phyloP scores from a whole-genome alignment of 2,113 vertebrate species.

The Dipodomys ordii region DNA sequence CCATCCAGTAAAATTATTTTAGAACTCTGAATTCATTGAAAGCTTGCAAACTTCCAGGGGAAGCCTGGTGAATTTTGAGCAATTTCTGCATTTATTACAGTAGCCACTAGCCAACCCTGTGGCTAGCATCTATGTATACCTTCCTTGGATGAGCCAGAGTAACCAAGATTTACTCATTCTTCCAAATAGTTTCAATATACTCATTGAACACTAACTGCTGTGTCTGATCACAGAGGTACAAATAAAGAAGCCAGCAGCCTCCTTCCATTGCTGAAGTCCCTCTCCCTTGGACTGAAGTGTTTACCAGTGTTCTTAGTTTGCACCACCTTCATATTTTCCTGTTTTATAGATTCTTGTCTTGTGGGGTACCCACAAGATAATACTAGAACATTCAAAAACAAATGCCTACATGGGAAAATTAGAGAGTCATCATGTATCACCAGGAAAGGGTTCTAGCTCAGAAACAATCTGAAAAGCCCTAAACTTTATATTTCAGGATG shows the following conservation, averaged over 20 bases:
- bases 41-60: not conserved
- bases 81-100: not conserved
- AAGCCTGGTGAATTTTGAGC: not conserved
- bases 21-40: not conserved
- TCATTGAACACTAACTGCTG: not conserved
- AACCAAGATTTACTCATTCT: not conserved
- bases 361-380: not conserved
- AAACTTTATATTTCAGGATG: not conserved
- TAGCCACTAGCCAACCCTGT: too few relatives aligned
- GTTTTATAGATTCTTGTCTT: not conserved
- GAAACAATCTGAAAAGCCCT: not conserved
- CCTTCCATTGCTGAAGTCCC: not conserved
- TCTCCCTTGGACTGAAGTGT: not conserved
- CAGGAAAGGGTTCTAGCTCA: not conserved
- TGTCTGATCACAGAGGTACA: not conserved
- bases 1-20: not conserved
- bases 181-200: not conserved
- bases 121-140: not conserved
- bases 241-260: not conserved
- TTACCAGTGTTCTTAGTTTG: not conserved
- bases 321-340: not conserved
- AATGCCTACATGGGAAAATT: not conserved
- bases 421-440: not conserved
- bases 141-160: not conserved
- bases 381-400: not conserved